Evolutionary conservation across 1,140 invertebrate genomes (phyloP), one percentile per base, ranked within the genome.

Genomic region (Mylabris phalerata): DNA sequence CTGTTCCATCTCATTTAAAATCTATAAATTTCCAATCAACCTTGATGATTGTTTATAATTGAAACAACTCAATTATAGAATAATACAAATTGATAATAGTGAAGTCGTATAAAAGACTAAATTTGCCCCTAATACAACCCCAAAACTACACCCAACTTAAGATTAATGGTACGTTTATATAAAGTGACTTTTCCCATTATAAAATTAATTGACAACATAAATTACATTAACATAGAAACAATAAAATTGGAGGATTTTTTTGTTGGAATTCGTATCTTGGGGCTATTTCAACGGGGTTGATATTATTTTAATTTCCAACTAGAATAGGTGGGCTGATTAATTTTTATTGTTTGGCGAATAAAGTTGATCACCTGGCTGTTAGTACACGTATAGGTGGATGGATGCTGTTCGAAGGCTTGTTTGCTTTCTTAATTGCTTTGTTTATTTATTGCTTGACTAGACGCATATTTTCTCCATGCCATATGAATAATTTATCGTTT

Each of bases 371-470:
- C 59, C 59, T 60, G 59, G 50, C 47, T 41, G 38, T 19, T 19
- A 19, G 19, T 32, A 4, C 32, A 32, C 32, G 19, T 32, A 32
- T 32, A 32, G 7, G n/a, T 51, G 59, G 48, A 49, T 44, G 41
- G 48, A 52, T 32, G 32, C 32, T 52, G 41, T 52, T 52, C 24
- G 58, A 48, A 39, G 40, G 50, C 13, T 61, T 62, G 60, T 58
- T 62, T 57, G 60, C 45, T 62, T 32, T 62, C 48, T 62, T 62
- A 62, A 62, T 62, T 62, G 60, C 60, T 51, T 62, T 50, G 60
- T 62, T 50, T 62, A 62, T 58, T 62, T 55, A 62, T 62, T 58
- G 57, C 60, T 62, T 58, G 60, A 50, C 55, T 57, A 55, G 43
- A 54, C 26, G n/a, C 49, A 55, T 50, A 62, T 62, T 62, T 62